Evolutionary conservation across 2,888 invertebrate genomes (phyloP).

Genomic region (Melieria omissa): DNA sequence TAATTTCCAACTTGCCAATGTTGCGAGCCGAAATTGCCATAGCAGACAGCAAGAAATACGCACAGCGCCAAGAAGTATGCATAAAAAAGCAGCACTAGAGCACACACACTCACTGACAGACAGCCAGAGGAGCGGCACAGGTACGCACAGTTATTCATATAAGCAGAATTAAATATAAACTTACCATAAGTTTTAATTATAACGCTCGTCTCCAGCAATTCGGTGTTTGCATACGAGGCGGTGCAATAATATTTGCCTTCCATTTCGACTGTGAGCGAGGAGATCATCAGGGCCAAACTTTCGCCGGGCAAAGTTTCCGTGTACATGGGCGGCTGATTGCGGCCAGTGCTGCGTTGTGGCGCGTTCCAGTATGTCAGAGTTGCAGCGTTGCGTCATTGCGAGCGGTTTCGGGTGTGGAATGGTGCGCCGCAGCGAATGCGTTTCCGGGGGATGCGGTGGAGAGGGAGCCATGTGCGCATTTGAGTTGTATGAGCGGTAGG

Average conservation of each 20-base stretch:
- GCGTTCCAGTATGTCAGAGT: not conserved
- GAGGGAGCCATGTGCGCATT: too few relatives aligned
- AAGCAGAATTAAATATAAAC: constrained; percentile 49
- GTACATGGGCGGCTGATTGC: constrained; percentile 72
- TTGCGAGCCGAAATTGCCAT: too few relatives aligned
- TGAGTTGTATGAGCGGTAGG: too few relatives aligned
- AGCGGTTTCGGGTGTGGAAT: not conserved
- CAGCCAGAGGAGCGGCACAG: too few relatives aligned
- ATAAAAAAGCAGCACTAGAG: too few relatives aligned
- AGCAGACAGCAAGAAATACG: too few relatives aligned
- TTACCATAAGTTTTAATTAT: constrained; percentile 79
- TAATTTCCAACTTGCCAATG: too few relatives aligned
- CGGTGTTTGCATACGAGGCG: constrained; percentile 81
- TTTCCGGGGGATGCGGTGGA: too few relatives aligned
- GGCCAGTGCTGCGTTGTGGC: constrained; percentile 54
- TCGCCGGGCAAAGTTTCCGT: constrained; percentile 75
- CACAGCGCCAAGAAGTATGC: too few relatives aligned
- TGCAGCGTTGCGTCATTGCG: not conserved
- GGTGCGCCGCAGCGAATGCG: not conserved
- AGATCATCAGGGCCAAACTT: constrained; percentile 79
- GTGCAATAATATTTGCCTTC: constrained; percentile 85
- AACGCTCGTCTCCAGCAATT: constrained; percentile 75
- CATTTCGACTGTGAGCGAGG: constrained; percentile 78
- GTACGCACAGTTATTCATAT: too few relatives aligned
- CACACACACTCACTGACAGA: too few relatives aligned